Conservation (phyloP, 2,113 vertebrate species). For the Ictalurus furcatus region DNA sequence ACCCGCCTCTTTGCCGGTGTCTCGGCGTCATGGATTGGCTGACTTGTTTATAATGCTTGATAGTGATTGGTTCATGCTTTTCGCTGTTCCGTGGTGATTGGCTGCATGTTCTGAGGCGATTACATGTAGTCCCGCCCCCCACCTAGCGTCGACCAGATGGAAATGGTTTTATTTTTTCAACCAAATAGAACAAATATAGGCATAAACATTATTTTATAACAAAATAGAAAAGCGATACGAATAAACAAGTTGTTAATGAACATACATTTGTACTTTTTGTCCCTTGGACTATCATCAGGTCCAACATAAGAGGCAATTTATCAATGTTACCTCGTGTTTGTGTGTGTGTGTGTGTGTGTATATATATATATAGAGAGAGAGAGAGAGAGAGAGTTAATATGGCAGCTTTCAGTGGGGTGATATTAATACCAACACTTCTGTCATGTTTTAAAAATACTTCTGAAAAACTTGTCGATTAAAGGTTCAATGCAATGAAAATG, state of each 20-base stretch:
- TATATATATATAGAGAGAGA: too few relatives aligned
- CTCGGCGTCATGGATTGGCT: background rate
- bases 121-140: background rate
- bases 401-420: background rate
- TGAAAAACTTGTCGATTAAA: background rate
- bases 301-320: background rate
- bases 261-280: background rate
- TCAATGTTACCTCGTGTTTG: background rate
- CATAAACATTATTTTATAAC: background rate
- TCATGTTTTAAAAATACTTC: background rate
- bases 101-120: background rate
- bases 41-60: too few relatives aligned
- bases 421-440: background rate
- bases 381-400: background rate
- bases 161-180: background rate
- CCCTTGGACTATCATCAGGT: background rate
- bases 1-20: slow-evolving; percentile 39
- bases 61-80: background rate
- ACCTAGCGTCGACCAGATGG: background rate
- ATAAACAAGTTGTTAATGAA: background rate
- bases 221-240: background rate
- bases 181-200: background rate
- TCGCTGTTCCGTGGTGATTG: background rate
- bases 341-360: background rate
- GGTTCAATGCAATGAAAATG: background rate